phyloP scores from a whole-genome alignment of 2,113 vertebrate genomes.

The Nettapus auritus region DNA sequence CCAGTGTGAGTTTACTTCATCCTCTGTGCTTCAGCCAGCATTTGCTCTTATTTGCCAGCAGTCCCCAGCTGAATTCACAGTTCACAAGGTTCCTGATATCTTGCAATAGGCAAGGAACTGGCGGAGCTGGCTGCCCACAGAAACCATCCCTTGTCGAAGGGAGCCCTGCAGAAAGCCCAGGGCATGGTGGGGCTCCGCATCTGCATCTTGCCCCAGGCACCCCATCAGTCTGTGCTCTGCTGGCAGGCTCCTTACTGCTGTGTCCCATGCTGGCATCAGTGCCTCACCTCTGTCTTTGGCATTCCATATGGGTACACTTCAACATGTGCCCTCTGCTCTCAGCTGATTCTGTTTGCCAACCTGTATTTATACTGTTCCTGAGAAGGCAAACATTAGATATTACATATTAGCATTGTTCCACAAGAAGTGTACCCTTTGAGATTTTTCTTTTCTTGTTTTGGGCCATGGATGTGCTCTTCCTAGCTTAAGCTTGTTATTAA shows the following conservation, averaged over 20 bases:
- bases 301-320: background rate
- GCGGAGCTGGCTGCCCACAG: background rate
- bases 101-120: background rate
- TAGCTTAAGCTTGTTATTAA: background rate
- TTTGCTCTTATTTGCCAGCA: accelerated
- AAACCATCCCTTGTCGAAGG: background rate
- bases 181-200: accelerated
- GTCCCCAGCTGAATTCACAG: background rate
- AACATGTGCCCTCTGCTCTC: background rate
- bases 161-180: accelerated
- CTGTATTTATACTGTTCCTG: background rate
- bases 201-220: no score
- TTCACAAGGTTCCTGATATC: no score
- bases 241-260: accelerated
- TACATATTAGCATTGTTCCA: background rate
- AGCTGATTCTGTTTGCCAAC: background rate
- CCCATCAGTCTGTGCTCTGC: background rate
- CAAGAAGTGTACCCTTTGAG: background rate
- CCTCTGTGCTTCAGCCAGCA: background rate
- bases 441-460: background rate
- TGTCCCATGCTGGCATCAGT: background rate
- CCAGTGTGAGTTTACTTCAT: accelerated
- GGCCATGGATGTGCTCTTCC: background rate
- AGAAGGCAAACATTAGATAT: background rate
- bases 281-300: background rate